Evolutionary conservation across 37 sponge, comb jelly and placozoan genomes (phyloP).

Genomic region (Chondrilla cf. caribensis): DNA sequence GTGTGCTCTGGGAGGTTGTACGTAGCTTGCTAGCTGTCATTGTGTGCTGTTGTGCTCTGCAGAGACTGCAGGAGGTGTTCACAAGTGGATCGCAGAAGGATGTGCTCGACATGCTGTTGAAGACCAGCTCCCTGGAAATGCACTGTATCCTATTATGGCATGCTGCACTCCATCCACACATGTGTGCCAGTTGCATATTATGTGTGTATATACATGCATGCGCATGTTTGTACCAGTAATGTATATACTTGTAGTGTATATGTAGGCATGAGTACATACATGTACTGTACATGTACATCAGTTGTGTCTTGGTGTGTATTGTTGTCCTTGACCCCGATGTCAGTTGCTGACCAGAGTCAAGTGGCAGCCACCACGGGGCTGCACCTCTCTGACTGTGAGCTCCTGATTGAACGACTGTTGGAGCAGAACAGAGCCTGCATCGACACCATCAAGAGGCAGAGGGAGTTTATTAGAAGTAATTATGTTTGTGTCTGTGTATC

Average conservation of each 20-base stretch:
- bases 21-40: background rate
- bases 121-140: conserved; percentile 32
- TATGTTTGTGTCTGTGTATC: background rate
- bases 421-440: conserved; percentile 28
- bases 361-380: conserved; percentile 10
- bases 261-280: background rate
- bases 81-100: conserved; percentile 21
- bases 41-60: background rate
- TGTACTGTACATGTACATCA: background rate
- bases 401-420: conserved; percentile 42
- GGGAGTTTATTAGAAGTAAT: conserved; percentile 23
- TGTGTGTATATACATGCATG: conserved; percentile 37
- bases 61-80: conserved; percentile 5
- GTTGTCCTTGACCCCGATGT: background rate
- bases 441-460: conserved; percentile 35
- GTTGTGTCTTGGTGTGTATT: conserved; percentile 18
- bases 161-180: background rate
- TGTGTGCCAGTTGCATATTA: background rate
- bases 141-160: conserved; percentile 17
- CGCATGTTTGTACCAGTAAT: conserved; percentile 32
- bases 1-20: too few species aligned
- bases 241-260: conserved; percentile 1
- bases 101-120: conserved; percentile 24
- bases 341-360: conserved; percentile 18
- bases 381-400: conserved; percentile 10